Conservation (phyloP, 2,113 vertebrate genomes). For the Rhineura floridana region DNA sequence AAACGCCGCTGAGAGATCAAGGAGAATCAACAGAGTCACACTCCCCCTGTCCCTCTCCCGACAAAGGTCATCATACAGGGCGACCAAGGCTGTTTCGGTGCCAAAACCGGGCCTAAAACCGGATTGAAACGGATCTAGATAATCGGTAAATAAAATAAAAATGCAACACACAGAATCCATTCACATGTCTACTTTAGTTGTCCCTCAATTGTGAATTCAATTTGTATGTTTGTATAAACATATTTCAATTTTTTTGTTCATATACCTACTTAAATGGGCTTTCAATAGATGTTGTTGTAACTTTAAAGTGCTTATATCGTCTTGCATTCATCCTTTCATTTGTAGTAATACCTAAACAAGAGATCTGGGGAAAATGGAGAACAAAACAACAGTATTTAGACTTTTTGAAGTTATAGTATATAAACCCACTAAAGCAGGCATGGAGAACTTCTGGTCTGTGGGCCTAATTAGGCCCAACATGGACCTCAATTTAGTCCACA, state of each 20-base stretch:
- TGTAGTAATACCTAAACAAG: slow-evolving; percentile 96
- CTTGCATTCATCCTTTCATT: slow-evolving; percentile 99
- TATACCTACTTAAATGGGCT: slow-evolving; percentile 96
- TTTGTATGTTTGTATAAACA: not conserved
- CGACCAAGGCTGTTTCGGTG: no score
- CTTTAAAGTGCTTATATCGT: slow-evolving; percentile 99
- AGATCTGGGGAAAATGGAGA: slow-evolving; percentile 81
- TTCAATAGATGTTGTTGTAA: slow-evolving; percentile 98
- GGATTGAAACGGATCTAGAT: no score
- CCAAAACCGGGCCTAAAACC: no score
- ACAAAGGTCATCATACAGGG: no score
- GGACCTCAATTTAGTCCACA: no score
- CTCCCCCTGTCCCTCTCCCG: no score
- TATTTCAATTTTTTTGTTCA: not conserved
- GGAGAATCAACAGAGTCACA: no score
- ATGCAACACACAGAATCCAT: no score
- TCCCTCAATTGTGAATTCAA: slow-evolving; percentile 1
- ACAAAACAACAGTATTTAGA: slow-evolving; percentile 35
- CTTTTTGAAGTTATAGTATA: not conserved
- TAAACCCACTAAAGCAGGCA: not conserved
- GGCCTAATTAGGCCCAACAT: no score
- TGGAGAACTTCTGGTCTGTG: no score
- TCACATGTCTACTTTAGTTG: not conserved
- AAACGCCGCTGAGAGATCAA: no score
- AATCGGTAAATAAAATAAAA: no score